phyloP scores from a whole-genome alignment of 2,888 invertebrate genomes.

The Psylliodes chrysocephalus region DNA sequence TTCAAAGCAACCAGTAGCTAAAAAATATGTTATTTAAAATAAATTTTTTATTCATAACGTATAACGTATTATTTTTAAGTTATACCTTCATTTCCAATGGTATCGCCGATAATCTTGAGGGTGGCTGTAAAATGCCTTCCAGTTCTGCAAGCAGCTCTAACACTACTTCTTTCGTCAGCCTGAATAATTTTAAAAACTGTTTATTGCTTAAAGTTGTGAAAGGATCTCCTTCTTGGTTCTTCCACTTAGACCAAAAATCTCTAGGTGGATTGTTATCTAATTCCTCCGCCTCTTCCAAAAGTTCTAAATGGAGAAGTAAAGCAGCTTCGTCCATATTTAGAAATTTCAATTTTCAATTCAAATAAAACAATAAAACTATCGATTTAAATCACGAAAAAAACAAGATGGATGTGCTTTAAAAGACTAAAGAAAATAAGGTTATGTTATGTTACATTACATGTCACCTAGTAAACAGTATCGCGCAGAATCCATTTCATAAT shows the following conservation, averaged over 20 bases:
- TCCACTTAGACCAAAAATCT: no score
- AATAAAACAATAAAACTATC: not conserved
- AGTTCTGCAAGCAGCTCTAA: not conserved
- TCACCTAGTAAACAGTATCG: no score
- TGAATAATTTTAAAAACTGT: constrained; percentile 6
- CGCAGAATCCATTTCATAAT: constrained; percentile 6
- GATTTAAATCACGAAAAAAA: no score
- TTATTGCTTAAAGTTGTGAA: not conserved
- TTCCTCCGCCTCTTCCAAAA: constrained; percentile 3
- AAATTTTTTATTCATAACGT: not conserved
- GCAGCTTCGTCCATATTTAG: constrained; percentile 1
- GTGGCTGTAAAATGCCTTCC: not conserved
- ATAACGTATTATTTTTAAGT: not conserved
- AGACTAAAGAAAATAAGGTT: not conserved
- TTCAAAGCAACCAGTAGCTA: constrained; percentile 16
- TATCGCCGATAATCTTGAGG: not conserved
- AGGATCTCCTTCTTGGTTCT: constrained; percentile 1
- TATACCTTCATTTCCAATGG: not conserved
- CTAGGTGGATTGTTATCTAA: constrained; percentile 4
- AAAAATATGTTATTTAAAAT: not conserved
- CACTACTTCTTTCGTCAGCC: not conserved
- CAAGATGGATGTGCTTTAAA: not conserved
- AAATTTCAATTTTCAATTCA: not conserved
- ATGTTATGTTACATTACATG: no score
- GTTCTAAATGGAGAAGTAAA: not conserved